A percentile compares a stretch with the other conserved stretches of the same genome.
Conservation (phyloP, 2,113 vertebrate genomes). For the Carollia perspicillata region DNA sequence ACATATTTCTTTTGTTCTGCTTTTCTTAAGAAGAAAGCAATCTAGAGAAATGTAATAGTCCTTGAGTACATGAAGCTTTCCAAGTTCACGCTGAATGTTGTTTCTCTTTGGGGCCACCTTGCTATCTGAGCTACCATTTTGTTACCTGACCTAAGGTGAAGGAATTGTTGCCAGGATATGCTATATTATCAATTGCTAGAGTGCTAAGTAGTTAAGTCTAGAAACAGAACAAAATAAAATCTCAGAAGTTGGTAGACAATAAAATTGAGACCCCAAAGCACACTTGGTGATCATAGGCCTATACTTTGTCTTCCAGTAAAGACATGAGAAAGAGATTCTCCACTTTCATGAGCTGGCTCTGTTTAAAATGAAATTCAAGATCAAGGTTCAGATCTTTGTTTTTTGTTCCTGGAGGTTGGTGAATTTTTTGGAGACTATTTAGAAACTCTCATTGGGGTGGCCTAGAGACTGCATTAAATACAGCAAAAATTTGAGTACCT, state of each 20-base stretch:
- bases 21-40: background rate
- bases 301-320: slow-evolving; percentile 45
- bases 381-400: background rate
- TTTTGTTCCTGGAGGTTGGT: background rate
- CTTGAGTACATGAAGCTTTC: background rate
- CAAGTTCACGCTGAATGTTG: background rate
- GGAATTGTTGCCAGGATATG: background rate
- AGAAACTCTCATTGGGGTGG: background rate
- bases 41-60: background rate
- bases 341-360: background rate
- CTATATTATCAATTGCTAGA: background rate
- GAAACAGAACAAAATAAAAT: slow-evolving; percentile 54
- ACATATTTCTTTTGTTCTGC: background rate
- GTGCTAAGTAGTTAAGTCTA: slow-evolving; percentile 6
- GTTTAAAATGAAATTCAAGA: background rate
- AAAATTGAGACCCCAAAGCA: slow-evolving; percentile 26
- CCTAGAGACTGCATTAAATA: background rate
- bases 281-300: slow-evolving; percentile 22
- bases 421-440: background rate
- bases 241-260: slow-evolving; percentile 15
- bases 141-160: background rate
- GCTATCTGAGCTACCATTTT: background rate
- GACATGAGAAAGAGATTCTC: slow-evolving; percentile 1
- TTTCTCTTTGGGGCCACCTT: background rate
- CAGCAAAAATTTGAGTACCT: background rate